Conservation (phyloP, 2,888 invertebrate species). For the Dryobota labecula region DNA sequence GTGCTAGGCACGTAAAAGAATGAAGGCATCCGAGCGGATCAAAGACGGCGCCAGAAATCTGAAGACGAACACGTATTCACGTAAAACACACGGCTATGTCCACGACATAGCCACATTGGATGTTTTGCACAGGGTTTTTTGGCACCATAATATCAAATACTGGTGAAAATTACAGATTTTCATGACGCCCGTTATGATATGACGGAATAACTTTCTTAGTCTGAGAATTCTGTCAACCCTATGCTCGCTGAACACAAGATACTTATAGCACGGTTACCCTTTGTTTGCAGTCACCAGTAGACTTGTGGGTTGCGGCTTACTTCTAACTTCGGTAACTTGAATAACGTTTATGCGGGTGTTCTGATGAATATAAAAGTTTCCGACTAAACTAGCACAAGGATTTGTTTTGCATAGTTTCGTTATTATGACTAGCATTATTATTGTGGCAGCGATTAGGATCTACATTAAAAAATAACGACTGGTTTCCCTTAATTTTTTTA, state of each 20-base stretch:
- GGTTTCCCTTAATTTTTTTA: constrained; percentile 37
- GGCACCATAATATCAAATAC: too few relatives aligned
- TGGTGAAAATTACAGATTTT: too few relatives aligned
- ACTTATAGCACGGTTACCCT: constrained; percentile 46
- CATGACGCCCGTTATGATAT: too few relatives aligned
- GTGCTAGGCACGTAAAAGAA: too few relatives aligned
- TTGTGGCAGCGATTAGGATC: constrained; percentile 44
- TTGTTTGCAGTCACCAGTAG: constrained; percentile 52
- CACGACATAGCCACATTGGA: too few relatives aligned
- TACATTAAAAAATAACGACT: constrained; percentile 38
- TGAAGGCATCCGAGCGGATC: too few relatives aligned
- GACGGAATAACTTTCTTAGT: too few relatives aligned
- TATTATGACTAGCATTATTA: constrained; percentile 41
- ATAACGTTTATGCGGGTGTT: constrained; percentile 47
- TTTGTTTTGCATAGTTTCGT: constrained; percentile 47
- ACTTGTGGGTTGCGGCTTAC: constrained; percentile 45
- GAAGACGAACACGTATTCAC: too few relatives aligned
- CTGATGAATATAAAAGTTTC: constrained; percentile 31
- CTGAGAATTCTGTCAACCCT: constrained; percentile 52
- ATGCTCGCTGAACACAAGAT: constrained; percentile 25
- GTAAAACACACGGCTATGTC: too few relatives aligned
- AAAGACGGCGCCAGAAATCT: too few relatives aligned
- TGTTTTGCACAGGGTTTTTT: too few relatives aligned
- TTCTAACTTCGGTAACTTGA: constrained; percentile 33
- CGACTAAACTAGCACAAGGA: constrained; percentile 53